phyloP scores from a whole-genome alignment of 2,797 vertebrate genomes.

The Aselliscus stoliczkanus region DNA sequence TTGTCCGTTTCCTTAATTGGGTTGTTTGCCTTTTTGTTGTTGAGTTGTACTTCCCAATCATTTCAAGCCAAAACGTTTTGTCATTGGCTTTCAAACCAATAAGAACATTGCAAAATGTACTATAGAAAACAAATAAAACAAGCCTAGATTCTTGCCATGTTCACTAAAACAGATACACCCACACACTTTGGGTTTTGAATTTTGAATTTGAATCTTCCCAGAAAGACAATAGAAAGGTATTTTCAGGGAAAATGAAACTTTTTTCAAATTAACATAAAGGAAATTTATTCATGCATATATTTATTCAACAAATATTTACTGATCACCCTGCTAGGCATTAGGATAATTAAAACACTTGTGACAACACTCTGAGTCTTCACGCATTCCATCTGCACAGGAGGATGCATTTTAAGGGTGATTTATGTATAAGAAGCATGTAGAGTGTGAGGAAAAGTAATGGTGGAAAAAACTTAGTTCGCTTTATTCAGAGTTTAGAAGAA shows the following conservation, averaged over 20 bases:
- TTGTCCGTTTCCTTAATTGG: not conserved
- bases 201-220: not conserved
- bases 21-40: not conserved
- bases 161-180: not conserved
- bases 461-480: not conserved
- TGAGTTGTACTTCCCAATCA: not conserved
- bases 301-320: not conserved
- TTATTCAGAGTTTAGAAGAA: not conserved
- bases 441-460: not conserved
- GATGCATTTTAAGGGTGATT: not conserved
- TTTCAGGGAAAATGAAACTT: not conserved
- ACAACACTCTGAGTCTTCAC: not conserved
- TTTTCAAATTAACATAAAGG: not conserved
- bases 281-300: not conserved
- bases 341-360: not conserved
- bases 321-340: not conserved
- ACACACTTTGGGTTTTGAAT: not conserved
- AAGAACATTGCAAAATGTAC: not conserved
- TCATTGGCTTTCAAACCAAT: not conserved
- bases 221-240: not conserved
- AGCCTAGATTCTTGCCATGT: not conserved
- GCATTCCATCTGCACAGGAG: not conserved
- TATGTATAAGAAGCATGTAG: not conserved
- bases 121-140: not conserved
- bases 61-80: conserved; percentile 5